Percentiles rank a stretch among this genome's conserved stretches.
These are phyloP conservation scores for Rallus limicola DNA, from an alignment of 2,113 vertebrate genomes.

Conservation along the genomic window DNA sequence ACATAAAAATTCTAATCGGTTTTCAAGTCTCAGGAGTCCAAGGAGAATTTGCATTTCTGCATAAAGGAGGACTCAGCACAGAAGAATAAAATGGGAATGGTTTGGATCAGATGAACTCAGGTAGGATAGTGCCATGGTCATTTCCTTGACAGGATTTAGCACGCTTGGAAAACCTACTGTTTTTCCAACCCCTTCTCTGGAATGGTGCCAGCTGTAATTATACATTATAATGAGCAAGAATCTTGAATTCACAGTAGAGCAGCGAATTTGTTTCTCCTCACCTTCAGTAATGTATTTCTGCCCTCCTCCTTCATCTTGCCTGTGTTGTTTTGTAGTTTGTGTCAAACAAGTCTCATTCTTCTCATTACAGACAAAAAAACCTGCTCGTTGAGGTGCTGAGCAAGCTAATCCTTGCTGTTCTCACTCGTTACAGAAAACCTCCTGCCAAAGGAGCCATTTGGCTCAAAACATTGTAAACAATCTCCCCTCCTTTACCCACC, in stretches of 20 bases:
- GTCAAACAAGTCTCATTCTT: constrained; percentile 52
- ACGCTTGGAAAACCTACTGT: background rate
- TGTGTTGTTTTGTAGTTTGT: constrained; percentile 20
- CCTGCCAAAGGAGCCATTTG: constrained; percentile 44
- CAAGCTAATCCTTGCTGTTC: constrained; percentile 32
- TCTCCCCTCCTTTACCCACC: background rate
- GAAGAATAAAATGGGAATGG: background rate
- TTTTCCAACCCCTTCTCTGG: background rate
- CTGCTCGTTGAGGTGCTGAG: constrained; percentile 24
- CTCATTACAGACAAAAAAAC: constrained; percentile 55
- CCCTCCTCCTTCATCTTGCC: constrained; percentile 29
- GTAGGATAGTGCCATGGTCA: constrained; percentile 3
- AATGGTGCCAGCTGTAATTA: constrained; percentile 38
- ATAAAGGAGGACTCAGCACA: background rate
- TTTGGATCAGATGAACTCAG: background rate
- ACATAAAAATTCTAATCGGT: constrained; percentile 48
- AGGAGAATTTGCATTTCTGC: constrained; percentile 52
- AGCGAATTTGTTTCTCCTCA: constrained; percentile 40
- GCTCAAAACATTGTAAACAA: constrained; percentile 44
- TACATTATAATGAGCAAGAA: constrained; percentile 25
- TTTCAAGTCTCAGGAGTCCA: background rate
- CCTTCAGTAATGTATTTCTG: constrained; percentile 43
- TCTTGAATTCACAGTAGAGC: constrained; percentile 22
- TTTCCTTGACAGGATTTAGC: background rate
- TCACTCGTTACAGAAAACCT: constrained; percentile 36